Evolutionary conservation across 2,888 invertebrate species (phyloP), one percentile per base, ranked within the genome.

Genomic region (Carterocephalus palaemon): DNA sequence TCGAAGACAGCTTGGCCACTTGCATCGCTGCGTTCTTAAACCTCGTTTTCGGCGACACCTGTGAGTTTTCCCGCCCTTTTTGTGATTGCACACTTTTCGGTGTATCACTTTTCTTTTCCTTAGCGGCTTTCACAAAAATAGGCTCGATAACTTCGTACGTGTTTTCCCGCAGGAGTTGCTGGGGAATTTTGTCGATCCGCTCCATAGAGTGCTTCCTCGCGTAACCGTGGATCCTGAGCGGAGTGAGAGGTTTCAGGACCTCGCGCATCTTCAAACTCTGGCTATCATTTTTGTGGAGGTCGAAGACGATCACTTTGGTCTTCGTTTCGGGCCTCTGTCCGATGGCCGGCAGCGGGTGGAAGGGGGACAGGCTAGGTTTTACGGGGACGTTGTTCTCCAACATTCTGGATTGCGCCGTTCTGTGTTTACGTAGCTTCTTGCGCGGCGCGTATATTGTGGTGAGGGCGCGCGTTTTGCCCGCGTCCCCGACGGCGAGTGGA

Each of bases 371-470:
- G 7, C 63, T 64, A 0, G 78, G 65, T 58, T 85, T 84, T 45
- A 79, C 57, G 3, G 72, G 66, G 4, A 78, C 60, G 15, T 83
- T 74, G 60, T 75, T 78, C 32, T 84, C 77, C 29, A 87, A 63
- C 88, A 88, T 87, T 47, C 79, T 83, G 46, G 66, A 59, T 46
- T 76, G 75, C 0, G 86, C 83, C 0, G 85, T 85, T 59, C 67
- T 77, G 52, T 79, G 70, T 49, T 78, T 79, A 7, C 84, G 68
- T 4, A 72, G 54, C 55, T 75, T 77, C 63, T 82, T 86, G 22
- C 82, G 73, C 64, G 84, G 85, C 66, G 83, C 84, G 71, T 86
- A 85, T 50, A 85, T 77, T 13, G 83, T 80, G 15, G 84, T 78
- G 38, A 86, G 75, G 20, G 83, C 83, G 75, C 85, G 84, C 60